A percentile compares a stretch with the other conserved stretches of the same genome.
Conservation (phyloP, 2,797 vertebrate species). For the Lycodopsis pacificus region DNA sequence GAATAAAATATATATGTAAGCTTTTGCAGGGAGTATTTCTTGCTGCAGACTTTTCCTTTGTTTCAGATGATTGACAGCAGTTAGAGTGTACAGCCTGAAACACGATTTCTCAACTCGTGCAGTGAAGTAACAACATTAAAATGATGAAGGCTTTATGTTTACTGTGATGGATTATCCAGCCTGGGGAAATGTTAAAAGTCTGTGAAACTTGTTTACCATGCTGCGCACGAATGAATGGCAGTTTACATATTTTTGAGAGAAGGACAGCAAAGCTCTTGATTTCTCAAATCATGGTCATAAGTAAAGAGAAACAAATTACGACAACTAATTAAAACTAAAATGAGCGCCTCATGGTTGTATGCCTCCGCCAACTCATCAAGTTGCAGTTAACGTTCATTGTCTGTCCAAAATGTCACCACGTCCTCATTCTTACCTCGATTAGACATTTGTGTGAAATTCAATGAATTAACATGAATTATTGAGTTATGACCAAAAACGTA, state of each 20-base stretch:
- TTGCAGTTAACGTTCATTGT: neutral
- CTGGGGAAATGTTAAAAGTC: neutral
- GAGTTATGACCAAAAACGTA: neutral
- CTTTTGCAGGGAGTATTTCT: conserved; percentile 19
- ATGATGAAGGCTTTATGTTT: conserved; percentile 26
- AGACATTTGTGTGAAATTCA: neutral
- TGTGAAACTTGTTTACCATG: conserved; percentile 34
- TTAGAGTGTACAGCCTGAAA: neutral
- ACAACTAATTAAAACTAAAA: conserved; percentile 27
- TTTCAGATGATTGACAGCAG: conserved; percentile 31
- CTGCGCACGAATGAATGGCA: conserved; percentile 25
- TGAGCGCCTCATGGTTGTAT: accelerated
- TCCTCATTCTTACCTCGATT: neutral
- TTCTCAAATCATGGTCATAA: conserved; percentile 18
- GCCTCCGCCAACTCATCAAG: neutral
- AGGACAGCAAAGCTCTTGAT: conserved; percentile 21
- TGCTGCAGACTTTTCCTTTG: conserved; percentile 4
- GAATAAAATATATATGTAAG: neutral
- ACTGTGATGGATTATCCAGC: conserved; percentile 29
- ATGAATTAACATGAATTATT: neutral
- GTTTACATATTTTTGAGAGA: conserved; percentile 5
- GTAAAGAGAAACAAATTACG: conserved; percentile 33
- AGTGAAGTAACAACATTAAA: conserved; percentile 27
- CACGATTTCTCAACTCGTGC: conserved; percentile 12
- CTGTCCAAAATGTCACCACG: neutral